A percentile compares a stretch with the other conserved stretches of the same genome.
Conservation (phyloP, 2,113 vertebrate species). For the Elephas maximus region DNA sequence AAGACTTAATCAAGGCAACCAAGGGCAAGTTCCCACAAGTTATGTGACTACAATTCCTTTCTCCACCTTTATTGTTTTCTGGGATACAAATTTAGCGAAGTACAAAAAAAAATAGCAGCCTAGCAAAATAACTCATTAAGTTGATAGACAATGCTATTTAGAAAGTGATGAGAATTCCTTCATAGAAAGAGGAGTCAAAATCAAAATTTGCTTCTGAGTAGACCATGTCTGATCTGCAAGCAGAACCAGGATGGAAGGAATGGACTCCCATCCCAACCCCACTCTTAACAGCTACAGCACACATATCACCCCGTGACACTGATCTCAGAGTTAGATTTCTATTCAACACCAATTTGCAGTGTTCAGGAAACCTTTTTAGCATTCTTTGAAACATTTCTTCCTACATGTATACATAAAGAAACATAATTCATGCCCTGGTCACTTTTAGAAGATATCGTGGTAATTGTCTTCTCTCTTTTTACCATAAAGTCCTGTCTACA, state of each 20-base stretch:
- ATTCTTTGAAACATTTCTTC: background rate
- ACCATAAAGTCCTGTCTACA: background rate
- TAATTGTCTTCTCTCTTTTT: background rate
- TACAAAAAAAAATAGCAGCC: background rate
- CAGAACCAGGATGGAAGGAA: background rate
- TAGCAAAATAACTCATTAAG: background rate
- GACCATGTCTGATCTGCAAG: background rate
- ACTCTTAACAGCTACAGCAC: background rate
- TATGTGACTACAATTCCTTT: background rate
- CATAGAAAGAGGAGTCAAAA: background rate
- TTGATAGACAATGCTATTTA: background rate
- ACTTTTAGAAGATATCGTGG: background rate
- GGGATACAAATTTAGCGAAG: background rate
- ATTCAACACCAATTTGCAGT: background rate
- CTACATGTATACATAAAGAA: background rate
- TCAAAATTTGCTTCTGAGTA: background rate
- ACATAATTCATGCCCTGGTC: background rate
- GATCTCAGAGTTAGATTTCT: background rate
- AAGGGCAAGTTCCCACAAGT: background rate
- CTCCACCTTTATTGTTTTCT: background rate
- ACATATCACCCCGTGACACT: background rate
- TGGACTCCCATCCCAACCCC: fast-evolving
- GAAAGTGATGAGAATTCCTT: background rate
- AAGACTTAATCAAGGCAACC: background rate
- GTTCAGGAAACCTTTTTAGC: background rate